Evolutionary conservation across 2,113 vertebrate species (phyloP).

Genomic region (Microcebus tavaratra): DNA sequence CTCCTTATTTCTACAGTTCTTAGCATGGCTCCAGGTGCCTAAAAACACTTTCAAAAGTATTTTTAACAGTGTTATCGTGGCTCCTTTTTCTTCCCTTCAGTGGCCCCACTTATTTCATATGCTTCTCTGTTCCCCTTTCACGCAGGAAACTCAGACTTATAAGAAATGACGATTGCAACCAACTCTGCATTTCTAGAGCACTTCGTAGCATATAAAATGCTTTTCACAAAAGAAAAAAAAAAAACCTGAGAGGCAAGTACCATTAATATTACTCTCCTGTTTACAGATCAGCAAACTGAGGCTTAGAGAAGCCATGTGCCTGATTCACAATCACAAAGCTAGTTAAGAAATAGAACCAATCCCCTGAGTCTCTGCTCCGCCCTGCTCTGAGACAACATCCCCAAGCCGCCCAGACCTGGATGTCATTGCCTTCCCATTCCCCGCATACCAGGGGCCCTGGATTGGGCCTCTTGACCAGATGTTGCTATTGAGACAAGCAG

Average conservation of each 20-base stretch:
- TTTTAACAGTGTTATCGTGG: background rate
- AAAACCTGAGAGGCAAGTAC: background rate
- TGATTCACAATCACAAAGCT: background rate
- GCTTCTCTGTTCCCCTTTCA: background rate
- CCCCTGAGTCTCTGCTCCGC: background rate
- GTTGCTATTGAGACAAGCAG: slow-evolving; percentile 42
- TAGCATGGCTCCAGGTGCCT: background rate
- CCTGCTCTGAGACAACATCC: background rate
- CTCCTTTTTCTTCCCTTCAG: slow-evolving; percentile 19
- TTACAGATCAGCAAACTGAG: background rate
- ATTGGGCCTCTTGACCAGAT: slow-evolving; percentile 35
- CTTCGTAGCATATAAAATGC: background rate
- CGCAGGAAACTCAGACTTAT: background rate
- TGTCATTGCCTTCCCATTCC: background rate
- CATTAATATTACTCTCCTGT: background rate
- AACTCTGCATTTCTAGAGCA: background rate
- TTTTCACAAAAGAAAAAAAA: background rate
- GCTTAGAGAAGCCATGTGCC: background rate
- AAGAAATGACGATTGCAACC: background rate
- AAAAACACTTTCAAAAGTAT: background rate
- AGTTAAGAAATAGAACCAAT: background rate
- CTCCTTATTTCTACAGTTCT: background rate
- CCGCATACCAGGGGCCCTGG: background rate
- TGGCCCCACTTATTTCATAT: background rate
- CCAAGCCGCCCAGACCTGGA: background rate